These are phyloP conservation scores for Cephalopholis sonnerati DNA, from an alignment of 2,113 vertebrate species.

Conservation along the genomic window DNA sequence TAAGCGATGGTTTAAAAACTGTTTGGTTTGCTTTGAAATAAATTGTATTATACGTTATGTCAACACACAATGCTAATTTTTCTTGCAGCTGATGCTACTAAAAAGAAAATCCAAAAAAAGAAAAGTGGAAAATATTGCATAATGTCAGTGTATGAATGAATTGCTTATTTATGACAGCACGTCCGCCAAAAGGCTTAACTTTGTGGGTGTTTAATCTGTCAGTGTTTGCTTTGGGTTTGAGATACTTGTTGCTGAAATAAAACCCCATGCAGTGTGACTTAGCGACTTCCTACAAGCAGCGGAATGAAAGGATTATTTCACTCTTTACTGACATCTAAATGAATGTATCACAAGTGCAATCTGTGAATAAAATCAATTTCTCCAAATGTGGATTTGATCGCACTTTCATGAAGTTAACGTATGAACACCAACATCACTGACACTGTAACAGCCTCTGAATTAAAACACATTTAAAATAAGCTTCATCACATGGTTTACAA, in stretches of 20 bases:
- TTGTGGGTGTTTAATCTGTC: constrained; percentile 13
- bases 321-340: constrained; percentile 55
- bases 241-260: constrained; percentile 28
- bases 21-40: constrained; percentile 41
- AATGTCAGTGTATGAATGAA: constrained; percentile 39
- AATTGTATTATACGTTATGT: constrained; percentile 27
- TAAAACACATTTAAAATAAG: constrained; percentile 51
- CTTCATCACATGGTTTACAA: constrained; percentile 55
- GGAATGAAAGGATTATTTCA: constrained; percentile 24
- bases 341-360: constrained; percentile 71
- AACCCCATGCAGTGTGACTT: constrained; percentile 55
- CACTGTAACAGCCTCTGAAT: constrained; percentile 28
- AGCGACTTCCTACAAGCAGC: constrained; percentile 23
- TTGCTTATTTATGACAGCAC: constrained; percentile 18
- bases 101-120: constrained; percentile 37
- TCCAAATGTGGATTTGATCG: constrained; percentile 23
- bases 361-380: constrained; percentile 62
- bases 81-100: constrained; percentile 25
- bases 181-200: constrained; percentile 7
- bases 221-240: constrained; percentile 32
- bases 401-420: constrained; percentile 17
- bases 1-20: constrained; percentile 46
- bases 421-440: constrained; percentile 55
- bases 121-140: constrained; percentile 20
- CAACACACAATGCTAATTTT: constrained; percentile 31